phyloP scores from a whole-genome alignment of 2,888 invertebrate species.

The Leuctra nigra region DNA sequence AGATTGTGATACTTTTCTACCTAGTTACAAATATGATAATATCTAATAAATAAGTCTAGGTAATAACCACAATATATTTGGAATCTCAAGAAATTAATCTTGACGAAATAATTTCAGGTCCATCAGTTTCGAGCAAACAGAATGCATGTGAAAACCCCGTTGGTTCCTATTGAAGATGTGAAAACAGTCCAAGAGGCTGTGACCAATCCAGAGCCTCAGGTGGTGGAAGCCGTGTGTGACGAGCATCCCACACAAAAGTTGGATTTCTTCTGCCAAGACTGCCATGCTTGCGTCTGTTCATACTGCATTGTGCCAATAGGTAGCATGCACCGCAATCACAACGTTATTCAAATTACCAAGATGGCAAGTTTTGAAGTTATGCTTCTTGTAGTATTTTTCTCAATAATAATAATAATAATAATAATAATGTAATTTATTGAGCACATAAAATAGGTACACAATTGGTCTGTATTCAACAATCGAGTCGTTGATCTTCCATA shows the following conservation, averaged over 20 bases:
- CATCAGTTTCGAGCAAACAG: background rate
- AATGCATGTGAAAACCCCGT: background rate
- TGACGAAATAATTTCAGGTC: background rate
- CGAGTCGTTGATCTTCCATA: no score
- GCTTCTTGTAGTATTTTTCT: background rate
- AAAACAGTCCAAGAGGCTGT: background rate
- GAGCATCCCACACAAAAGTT: background rate
- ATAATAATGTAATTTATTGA: no score
- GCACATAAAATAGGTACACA: no score
- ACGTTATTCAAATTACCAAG: background rate
- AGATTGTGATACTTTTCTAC: no score
- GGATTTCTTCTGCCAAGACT: conserved; percentile 7
- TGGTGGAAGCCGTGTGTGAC: background rate
- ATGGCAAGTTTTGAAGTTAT: background rate
- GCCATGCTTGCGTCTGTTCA: background rate
- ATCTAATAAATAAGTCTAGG: no score
- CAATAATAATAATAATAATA: no score
- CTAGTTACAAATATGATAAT: no score
- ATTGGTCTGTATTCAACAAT: no score
- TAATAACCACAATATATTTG: no score
- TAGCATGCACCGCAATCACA: background rate
- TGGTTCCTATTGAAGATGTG: background rate
- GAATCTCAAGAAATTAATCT: no score
- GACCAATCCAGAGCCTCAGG: background rate
- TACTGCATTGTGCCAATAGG: background rate